Evolutionary conservation across 23 tunicate genomes (phyloP).

Genomic region (Phallusia fumigata): DNA sequence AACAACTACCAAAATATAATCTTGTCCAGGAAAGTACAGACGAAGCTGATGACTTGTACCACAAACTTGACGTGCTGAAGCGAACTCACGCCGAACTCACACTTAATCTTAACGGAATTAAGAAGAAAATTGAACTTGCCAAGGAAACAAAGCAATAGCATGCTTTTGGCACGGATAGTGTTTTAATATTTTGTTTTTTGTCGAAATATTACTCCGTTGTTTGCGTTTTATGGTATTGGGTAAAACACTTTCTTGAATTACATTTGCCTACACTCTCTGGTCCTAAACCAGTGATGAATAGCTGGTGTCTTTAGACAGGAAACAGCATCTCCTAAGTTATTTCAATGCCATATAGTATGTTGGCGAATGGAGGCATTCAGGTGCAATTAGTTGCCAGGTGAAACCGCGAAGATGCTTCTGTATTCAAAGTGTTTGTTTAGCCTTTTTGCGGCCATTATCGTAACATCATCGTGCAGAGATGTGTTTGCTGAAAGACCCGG

Average conservation of each 20-base stretch:
- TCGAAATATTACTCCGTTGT: too few relatives aligned
- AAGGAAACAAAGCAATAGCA: conserved; percentile 34
- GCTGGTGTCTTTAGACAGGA: too few relatives aligned
- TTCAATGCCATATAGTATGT: too few relatives aligned
- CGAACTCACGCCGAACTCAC: conserved; percentile 86
- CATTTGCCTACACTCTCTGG: too few relatives aligned
- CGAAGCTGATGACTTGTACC: conserved; percentile 61
- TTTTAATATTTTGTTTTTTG: too few relatives aligned
- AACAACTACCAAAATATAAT: too few relatives aligned
- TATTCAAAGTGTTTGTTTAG: not conserved
- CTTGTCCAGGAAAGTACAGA: conserved; percentile 50
- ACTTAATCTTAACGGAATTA: conserved; percentile 67
- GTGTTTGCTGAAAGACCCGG: not conserved
- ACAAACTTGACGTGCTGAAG: conserved; percentile 58
- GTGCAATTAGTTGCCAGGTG: not conserved
- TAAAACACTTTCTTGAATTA: too few relatives aligned
- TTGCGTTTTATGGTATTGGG: too few relatives aligned
- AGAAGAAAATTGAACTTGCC: conserved; percentile 86
- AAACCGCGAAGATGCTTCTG: not conserved
- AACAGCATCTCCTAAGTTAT: too few relatives aligned
- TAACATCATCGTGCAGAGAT: not conserved
- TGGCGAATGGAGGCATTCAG: too few relatives aligned
- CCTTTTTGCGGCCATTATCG: not conserved
- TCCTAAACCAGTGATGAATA: too few relatives aligned
- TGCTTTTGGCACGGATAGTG: not conserved